phyloP scores from a whole-genome alignment of 2,888 invertebrate genomes.

The Pseudococcus jackbeardsleyi region DNA sequence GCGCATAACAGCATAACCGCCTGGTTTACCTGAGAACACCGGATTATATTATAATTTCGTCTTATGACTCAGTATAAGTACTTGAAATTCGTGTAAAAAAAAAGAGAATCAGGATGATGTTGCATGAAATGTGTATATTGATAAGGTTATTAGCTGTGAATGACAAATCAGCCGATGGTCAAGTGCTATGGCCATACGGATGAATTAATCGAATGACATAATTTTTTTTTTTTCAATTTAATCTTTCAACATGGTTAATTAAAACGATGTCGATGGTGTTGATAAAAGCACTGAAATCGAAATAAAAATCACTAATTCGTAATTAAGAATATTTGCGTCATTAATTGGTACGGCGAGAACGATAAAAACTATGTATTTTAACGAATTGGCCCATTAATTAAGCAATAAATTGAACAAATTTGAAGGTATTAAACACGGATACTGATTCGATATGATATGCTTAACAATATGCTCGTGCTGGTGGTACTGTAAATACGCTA shows the following conservation, averaged over 20 bases:
- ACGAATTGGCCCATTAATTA: constrained; percentile 27
- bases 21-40: background rate
- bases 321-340: constrained; percentile 44
- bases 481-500: background rate
- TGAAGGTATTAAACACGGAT: background rate
- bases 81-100: background rate
- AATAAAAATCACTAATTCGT: constrained; percentile 17
- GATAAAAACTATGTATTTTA: constrained; percentile 52
- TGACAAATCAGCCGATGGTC: background rate
- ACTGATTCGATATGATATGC: background rate
- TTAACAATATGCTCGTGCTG: background rate
- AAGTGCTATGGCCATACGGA: background rate
- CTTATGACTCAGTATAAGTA: background rate
- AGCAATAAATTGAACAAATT: constrained; percentile 27
- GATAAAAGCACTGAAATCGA: background rate
- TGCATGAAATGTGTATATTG: background rate
- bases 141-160: background rate
- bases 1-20: background rate
- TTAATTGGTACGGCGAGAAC: background rate
- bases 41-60: background rate
- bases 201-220: constrained; percentile 11
- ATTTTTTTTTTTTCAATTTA: constrained; percentile 50
- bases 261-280: background rate
- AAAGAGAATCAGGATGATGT: background rate
- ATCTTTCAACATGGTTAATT: background rate